phyloP scores from a whole-genome alignment of 2,797 vertebrate genomes.

The Paratrypauchen microcephalus region DNA sequence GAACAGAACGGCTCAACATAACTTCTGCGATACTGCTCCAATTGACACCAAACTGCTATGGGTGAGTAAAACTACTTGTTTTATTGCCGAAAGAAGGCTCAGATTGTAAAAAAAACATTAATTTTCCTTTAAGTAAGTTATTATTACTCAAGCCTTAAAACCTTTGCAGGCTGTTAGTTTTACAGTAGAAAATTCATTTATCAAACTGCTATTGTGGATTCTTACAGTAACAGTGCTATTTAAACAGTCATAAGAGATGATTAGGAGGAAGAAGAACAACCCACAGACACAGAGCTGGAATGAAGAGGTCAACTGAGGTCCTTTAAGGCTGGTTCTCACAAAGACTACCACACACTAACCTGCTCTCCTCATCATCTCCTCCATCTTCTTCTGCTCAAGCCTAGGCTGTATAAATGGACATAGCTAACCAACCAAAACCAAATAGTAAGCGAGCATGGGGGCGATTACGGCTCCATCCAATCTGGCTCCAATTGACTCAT shows the following conservation, averaged over 20 bases:
- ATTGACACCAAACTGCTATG: no score
- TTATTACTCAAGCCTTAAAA: neutral
- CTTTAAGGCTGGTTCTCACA: conserved; percentile 56
- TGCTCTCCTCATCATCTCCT: conserved; percentile 23
- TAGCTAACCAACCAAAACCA: no score
- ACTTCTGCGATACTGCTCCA: no score
- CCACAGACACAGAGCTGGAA: conserved; percentile 38
- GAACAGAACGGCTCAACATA: no score
- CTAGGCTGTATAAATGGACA: no score
- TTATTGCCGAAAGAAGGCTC: no score
- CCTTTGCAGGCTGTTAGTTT: neutral
- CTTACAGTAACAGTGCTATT: neutral
- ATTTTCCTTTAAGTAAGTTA: neutral
- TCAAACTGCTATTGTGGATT: conserved; percentile 7
- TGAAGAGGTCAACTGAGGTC: conserved; percentile 47
- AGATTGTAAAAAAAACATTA: no score
- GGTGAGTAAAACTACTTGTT: no score
- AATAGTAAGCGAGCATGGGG: no score
- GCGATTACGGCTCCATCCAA: no score
- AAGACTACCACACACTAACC: conserved; percentile 37
- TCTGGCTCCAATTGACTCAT: no score
- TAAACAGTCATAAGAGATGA: conserved; percentile 18
- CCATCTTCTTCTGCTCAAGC: conserved; percentile 13
- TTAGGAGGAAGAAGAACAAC: conserved; percentile 35
- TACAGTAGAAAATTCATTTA: conserved; percentile 7